Conservation (phyloP, 2,797 vertebrate species). For the Rhincodon typus region DNA sequence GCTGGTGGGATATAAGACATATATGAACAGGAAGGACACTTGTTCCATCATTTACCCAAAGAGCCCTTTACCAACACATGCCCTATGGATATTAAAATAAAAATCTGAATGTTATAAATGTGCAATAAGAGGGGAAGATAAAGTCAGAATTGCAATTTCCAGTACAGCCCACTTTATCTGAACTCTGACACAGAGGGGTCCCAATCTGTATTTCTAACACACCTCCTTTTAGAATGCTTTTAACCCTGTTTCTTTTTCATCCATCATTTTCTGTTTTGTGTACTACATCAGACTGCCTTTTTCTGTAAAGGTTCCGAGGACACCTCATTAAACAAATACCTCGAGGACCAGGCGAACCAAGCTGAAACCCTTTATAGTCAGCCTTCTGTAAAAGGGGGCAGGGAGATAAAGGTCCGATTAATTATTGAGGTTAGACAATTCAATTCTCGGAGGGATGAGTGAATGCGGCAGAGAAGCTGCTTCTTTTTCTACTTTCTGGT, state of each 20-base stretch:
- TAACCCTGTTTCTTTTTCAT: neutral
- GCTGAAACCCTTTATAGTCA: neutral
- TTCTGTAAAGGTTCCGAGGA: neutral
- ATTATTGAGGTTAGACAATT: neutral
- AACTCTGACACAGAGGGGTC: neutral
- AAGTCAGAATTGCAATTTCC: neutral
- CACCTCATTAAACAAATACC: neutral
- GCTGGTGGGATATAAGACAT: neutral
- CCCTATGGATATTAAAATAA: neutral
- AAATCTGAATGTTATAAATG: neutral
- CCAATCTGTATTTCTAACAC: neutral
- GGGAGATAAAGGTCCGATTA: neutral
- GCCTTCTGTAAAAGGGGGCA: neutral
- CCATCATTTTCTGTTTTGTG: neutral
- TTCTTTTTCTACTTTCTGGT: neutral
- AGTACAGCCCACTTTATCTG: neutral
- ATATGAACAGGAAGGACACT: neutral
- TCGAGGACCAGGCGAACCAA: neutral
- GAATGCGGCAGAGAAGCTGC: neutral
- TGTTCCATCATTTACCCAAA: neutral
- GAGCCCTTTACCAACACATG: neutral
- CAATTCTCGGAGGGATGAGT: neutral
- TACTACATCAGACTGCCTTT: neutral
- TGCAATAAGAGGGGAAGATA: neutral
- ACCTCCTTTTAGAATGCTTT: neutral